These are phyloP conservation scores for Oreonectes daqikongensis DNA, from an alignment of 2,797 vertebrate species.

Conservation along the genomic window DNA sequence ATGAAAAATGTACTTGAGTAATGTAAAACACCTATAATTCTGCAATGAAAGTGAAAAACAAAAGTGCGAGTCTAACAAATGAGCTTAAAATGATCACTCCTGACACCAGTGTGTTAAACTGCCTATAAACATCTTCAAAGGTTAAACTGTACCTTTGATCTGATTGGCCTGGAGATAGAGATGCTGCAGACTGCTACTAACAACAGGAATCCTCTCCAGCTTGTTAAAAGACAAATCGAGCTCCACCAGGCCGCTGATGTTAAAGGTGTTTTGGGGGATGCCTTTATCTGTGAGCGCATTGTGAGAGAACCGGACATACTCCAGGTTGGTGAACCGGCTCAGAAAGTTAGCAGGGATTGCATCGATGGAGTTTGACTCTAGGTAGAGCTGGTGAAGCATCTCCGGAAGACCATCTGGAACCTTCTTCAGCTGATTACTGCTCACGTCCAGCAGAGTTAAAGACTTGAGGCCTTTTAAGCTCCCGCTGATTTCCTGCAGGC, in stretches of 20 bases:
- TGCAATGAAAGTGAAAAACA: too few species aligned
- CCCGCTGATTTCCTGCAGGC: conserved; percentile 83
- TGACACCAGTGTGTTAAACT: background rate
- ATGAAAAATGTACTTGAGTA: too few species aligned
- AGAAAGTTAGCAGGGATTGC: conserved; percentile 86
- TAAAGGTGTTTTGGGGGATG: conserved; percentile 88
- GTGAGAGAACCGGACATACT: conserved; percentile 89
- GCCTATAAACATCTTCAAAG: background rate
- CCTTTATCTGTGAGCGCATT: conserved; percentile 90
- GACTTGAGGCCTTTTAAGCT: conserved; percentile 83
- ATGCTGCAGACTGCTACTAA: conserved; percentile 89
- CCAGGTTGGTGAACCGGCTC: conserved; percentile 80
- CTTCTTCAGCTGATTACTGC: conserved; percentile 87
- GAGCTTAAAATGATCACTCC: background rate
- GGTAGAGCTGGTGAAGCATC: conserved; percentile 89
- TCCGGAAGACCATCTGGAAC: conserved; percentile 86
- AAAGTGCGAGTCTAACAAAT: background rate
- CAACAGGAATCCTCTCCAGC: conserved; percentile 90
- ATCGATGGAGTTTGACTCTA: conserved; percentile 89
- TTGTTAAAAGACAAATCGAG: conserved; percentile 95
- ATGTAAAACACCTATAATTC: too few species aligned
- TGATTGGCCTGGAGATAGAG: conserved; percentile 96
- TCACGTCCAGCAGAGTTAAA: conserved; percentile 88
- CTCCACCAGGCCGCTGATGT: conserved; percentile 90
- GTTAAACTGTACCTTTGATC: conserved; percentile 84